Base-by-base conservation (phyloP, 2,888 invertebrate species). In the Eilema griseolum region DNA sequence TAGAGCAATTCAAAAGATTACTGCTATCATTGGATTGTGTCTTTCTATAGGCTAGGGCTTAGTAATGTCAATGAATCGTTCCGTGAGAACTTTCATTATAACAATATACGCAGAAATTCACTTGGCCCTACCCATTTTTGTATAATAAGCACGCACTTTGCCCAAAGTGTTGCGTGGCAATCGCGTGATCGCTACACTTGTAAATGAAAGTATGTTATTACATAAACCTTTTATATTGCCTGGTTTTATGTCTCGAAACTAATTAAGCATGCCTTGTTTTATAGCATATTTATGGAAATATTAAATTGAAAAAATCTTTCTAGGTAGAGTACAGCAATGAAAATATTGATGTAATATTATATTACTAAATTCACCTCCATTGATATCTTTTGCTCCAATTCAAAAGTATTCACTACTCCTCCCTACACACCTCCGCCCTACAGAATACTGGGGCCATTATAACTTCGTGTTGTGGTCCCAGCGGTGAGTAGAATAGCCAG, bases 31-130 rank as follows among this genome's bases (percentile, higher is more conserved):
- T 59, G 60, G 61, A 70, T 41, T 46, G 46, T 67, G 62, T 73
- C 60, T 57, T 65, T 73, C 70, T 70, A 76, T 72, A 70, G 71
- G 69, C 76, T 78, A 79, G 70, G 70, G 74, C 20, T 72, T 64
- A 74, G 73, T 75, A 77, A 78, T 81, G 83, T 72, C 72, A 70
- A 77, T 76, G 74, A 70, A 70, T 76, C 65, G 76, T 83, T 81
- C 93, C 93, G 93, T 93, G 93, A 83, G 83, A 72, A 80, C 75
- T 85, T 88, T 91, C 91, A 91, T 92, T 92, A 92, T 86, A 86
- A 84, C 83, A 73, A 83, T 86, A 85, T 85, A 89, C 87, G 89
- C 89, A 86, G 89, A 89, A 90, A 90, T 89, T 89, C 89, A 89
- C 86, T 87, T 82, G 83, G 79, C 85, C 89, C 86, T 86, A 82